These are phyloP conservation scores for Machaerirhynchus nigripectus DNA, from an alignment of 2,113 vertebrate genomes.

Conservation along the genomic window DNA sequence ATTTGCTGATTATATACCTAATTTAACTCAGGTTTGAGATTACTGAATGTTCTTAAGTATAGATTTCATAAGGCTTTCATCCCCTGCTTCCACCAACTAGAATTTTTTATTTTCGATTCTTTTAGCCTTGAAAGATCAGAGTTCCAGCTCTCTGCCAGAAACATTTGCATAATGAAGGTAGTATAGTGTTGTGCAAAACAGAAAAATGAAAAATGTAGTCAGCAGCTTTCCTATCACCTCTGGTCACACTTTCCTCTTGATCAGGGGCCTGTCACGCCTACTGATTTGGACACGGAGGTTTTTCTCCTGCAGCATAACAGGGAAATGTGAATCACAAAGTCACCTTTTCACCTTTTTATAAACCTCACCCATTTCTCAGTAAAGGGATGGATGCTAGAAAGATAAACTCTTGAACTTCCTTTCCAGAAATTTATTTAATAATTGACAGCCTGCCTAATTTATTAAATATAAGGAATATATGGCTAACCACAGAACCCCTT, in stretches of 20 bases:
- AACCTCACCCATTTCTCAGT: not conserved
- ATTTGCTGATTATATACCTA: not conserved
- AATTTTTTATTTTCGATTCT: not conserved
- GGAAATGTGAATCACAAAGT: not conserved
- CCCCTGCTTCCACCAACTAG: not conserved
- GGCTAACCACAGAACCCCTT: not conserved
- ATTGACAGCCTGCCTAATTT: not conserved
- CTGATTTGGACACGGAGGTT: not conserved
- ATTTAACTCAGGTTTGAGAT: not conserved
- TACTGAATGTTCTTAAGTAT: not conserved
- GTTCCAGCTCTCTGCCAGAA: not conserved
- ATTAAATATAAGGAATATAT: not conserved
- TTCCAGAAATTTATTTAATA: not conserved
- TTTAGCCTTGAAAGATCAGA: not conserved
- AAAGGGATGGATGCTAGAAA: not conserved
- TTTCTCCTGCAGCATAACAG: not conserved
- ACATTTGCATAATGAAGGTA: not conserved
- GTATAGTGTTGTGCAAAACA: not conserved
- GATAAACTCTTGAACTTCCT: not conserved
- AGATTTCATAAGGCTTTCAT: not conserved
- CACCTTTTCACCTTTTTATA: not conserved
- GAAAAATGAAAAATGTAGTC: not conserved
- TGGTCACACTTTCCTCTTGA: not conserved
- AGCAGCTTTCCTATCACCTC: not conserved
- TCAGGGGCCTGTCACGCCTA: rapidly evolving